Base-by-base conservation (phyloP, 2,888 invertebrate species). In the Cephus rjabovi region DNA sequence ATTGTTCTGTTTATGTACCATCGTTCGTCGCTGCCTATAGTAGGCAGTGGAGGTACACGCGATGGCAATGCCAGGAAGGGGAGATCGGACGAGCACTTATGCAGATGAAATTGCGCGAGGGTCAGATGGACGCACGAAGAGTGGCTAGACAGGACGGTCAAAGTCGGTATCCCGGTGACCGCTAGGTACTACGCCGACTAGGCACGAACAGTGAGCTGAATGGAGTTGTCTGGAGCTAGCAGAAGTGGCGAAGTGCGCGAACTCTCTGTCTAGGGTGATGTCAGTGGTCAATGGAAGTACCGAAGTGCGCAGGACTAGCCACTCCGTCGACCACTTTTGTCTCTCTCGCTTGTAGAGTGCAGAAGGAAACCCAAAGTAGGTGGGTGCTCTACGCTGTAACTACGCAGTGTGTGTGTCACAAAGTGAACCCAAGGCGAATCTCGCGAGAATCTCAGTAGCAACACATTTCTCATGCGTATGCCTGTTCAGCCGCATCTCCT, bases 401-500 rank as follows among this genome's bases (percentile, higher is more conserved):
- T 90, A 91, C 87, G 90, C 88, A 89, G 87, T 87, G 89, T 88
- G 89, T 89, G 89, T 90, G 90, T 90, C 88, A 87, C 89, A 88
- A 86, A 88, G 88, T 86, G 87, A 91, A 90, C 89, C 90, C 90
- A 89, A 89, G 91, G 85, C 85, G 90, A 89, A 90, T 90, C 89
- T 89, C 90, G 89, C 89, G 88, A 89, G 86, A 86, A 88, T 90
- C 89, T 87, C 89, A 83, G 89, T 87, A 87, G 88, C 86, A 85
- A 89, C 89, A 85, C 83, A 85, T 87, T 87, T 89, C 87, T 90
- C 90, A 85, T 82, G 77, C 78, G 80, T 85, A 83, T 86, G 86
- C 86, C 86, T 86, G 88, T 85, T 91, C 91, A 91, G 90, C 91
- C 90, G 89, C 90, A 89, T 90, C 90, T 90, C 91, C 91, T 91